These are phyloP conservation scores for Coracopsis vasa DNA, from an alignment of 2,113 vertebrate species.

Conservation along the genomic window DNA sequence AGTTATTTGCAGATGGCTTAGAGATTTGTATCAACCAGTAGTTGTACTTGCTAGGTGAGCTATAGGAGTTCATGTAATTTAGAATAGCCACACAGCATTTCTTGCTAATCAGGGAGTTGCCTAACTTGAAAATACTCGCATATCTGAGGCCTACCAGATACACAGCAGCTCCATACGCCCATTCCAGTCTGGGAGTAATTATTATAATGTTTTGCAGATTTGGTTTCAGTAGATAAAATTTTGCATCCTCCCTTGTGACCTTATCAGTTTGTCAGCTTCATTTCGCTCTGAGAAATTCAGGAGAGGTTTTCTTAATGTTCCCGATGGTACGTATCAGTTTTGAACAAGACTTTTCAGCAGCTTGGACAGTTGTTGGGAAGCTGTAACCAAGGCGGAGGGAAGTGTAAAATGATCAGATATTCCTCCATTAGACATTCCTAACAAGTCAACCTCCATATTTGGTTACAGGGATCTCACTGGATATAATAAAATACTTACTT, in stretches of 20 bases:
- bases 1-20: neutral
- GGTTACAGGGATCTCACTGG: neutral
- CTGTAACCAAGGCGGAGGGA: neutral
- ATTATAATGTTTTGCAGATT: neutral
- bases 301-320: neutral
- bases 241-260: neutral
- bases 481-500: neutral
- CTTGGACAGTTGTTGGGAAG: neutral
- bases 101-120: neutral
- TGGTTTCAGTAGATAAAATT: neutral
- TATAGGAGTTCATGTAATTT: neutral
- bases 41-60: neutral
- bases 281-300: neutral
- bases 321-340: fast-evolving
- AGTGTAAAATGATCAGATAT: neutral
- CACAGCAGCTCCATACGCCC: neutral
- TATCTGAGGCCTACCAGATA: neutral
- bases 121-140: neutral
- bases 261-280: neutral
- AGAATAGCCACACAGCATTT: neutral
- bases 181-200: neutral
- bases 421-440: neutral
- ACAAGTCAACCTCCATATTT: neutral
- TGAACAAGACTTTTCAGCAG: neutral
- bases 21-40: neutral